Evolutionary conservation across 2,113 vertebrate genomes (phyloP).

Genomic region (Eublepharis macularius): DNA sequence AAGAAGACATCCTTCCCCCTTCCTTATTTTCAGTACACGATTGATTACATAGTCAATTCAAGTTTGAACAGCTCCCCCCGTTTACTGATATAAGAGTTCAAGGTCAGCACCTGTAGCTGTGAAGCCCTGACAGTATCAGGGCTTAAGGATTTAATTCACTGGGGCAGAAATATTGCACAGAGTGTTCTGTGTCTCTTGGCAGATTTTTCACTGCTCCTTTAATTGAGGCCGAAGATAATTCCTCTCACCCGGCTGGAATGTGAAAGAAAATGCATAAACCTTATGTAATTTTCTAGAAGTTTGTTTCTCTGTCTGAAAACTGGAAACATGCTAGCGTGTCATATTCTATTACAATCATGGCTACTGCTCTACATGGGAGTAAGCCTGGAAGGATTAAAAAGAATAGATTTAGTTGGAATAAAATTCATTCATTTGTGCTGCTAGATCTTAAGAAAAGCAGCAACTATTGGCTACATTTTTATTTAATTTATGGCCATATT

Average conservation of each 20-base stretch:
- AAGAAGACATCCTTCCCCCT: background rate
- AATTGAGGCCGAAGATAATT: background rate
- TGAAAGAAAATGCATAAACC: conserved; percentile 35
- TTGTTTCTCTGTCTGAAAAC: conserved; percentile 28
- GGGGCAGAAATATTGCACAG: background rate
- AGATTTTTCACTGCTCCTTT: background rate
- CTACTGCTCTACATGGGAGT: conserved; percentile 30
- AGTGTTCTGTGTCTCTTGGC: conserved; percentile 7
- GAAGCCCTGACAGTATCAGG: background rate
- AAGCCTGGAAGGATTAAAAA: conserved; percentile 22
- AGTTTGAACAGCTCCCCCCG: background rate
- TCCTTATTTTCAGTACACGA: background rate
- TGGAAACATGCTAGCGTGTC: conserved; percentile 49
- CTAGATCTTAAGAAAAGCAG: conserved; percentile 11
- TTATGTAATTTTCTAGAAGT: conserved; percentile 44
- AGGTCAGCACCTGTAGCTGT: background rate
- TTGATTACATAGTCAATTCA: background rate
- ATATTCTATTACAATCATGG: conserved; percentile 37
- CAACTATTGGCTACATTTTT: background rate
- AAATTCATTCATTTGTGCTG: conserved; percentile 42
- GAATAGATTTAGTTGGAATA: background rate
- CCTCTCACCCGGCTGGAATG: background rate
- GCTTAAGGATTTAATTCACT: background rate
- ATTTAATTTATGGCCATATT: conserved; percentile 22
- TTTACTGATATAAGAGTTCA: background rate